A percentile compares a stretch with the other conserved stretches of the same genome.
These are phyloP conservation scores for Coturnix japonica DNA, from an alignment of 2,113 vertebrate genomes.

Conservation along the genomic window DNA sequence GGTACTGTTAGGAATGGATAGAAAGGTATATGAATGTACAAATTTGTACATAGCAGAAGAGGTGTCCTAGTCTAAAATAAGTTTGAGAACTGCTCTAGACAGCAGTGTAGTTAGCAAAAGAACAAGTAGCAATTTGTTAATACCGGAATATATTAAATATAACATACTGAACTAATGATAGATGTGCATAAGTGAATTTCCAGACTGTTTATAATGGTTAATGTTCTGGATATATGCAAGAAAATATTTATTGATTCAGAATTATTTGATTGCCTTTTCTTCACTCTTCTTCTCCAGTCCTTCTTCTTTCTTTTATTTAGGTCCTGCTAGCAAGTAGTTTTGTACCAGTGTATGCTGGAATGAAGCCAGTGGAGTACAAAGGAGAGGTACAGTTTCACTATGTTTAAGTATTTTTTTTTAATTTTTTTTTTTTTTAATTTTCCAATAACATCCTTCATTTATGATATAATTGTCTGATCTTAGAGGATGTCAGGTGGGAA, in stretches of 20 bases:
- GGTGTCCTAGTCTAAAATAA: neutral
- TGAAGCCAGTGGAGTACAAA: constrained; percentile 85
- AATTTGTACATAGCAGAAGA: neutral
- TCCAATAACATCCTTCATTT: neutral
- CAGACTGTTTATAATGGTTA: neutral
- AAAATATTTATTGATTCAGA: neutral
- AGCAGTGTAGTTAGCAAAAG: neutral
- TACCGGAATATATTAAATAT: neutral
- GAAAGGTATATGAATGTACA: neutral
- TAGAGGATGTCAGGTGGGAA: neutral
- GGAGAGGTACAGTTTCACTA: constrained; percentile 83
- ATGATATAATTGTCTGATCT: neutral
- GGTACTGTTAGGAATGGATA: neutral
- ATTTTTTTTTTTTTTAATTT: neutral
- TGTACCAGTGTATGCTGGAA: constrained; percentile 87
- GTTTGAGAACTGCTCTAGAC: neutral
- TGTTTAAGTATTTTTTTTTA: neutral
- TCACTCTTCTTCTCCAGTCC: neutral
- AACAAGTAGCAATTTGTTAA: neutral
- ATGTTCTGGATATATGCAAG: neutral
- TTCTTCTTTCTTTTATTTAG: constrained; percentile 55
- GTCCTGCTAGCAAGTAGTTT: constrained; percentile 92
- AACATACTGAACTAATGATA: neutral
- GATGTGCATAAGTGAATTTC: neutral
- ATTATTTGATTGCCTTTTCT: neutral